A percentile compares a stretch with the other conserved stretches of the same genome.
Conservation (phyloP, 1,140 invertebrate genomes). For the Nasonia longicornis region DNA sequence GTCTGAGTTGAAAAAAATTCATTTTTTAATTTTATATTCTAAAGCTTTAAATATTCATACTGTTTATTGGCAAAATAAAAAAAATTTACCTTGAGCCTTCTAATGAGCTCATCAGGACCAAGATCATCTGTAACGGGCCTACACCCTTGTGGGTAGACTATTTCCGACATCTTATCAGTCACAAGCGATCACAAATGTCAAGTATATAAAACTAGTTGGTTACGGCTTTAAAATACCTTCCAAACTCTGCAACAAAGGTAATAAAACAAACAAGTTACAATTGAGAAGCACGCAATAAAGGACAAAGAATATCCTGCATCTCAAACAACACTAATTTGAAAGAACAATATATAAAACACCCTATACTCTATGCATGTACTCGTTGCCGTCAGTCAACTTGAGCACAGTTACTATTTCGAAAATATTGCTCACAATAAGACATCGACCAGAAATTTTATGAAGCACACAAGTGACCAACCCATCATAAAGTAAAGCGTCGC, state of each 20-base stretch:
- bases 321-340: too few species aligned
- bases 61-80: neutral
- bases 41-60: conserved; percentile 8
- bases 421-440: too few species aligned
- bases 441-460: too few species aligned
- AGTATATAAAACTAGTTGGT: conserved; percentile 36
- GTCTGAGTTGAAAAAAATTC: conserved; percentile 70
- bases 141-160: conserved; percentile 89
- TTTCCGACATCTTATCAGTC: conserved; percentile 77
- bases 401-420: too few species aligned
- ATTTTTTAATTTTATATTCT: conserved; percentile 45
- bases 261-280: neutral
- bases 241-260: conserved; percentile 62
- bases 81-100: conserved; percentile 86
- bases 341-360: too few species aligned
- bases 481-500: too few species aligned
- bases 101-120: conserved; percentile 93
- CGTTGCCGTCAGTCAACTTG: too few species aligned
- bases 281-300: neutral
- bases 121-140: conserved; percentile 91
- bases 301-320: neutral
- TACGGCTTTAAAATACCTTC: conserved; percentile 62
- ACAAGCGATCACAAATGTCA: neutral
- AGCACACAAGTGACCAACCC: too few species aligned
- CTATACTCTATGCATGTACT: too few species aligned